phyloP scores from a whole-genome alignment of 1,140 invertebrate species.

The Aphis craccivora region DNA sequence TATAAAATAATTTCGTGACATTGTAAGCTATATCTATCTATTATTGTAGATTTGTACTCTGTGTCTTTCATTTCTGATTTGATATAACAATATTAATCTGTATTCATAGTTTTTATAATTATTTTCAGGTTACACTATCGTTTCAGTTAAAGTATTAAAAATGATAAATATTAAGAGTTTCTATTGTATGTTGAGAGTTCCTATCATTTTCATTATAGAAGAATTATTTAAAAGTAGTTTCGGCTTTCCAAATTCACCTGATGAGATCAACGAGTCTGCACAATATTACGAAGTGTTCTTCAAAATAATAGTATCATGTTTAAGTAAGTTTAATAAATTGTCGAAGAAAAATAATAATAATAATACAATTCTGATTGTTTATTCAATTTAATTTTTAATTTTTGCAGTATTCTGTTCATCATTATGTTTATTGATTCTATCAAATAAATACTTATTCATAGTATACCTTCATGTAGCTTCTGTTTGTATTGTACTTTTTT shows the following conservation, averaged over 20 bases:
- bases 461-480: constrained; percentile 87
- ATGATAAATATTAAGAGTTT: neutral
- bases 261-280: constrained; percentile 59
- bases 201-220: constrained; percentile 59
- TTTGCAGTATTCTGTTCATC: constrained; percentile 80
- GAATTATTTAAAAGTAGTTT: constrained; percentile 59
- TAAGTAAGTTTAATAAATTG: constrained; percentile 66
- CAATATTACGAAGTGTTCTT: constrained; percentile 65
- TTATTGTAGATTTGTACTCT: neutral
- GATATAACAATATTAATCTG: neutral
- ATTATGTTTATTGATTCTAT: constrained; percentile 82
- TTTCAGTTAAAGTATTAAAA: neutral
- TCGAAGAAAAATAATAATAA: neutral
- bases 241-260: neutral
- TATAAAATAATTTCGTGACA: neutral
- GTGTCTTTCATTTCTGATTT: neutral
- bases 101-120: neutral
- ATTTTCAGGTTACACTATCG: constrained; percentile 2
- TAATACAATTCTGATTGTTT: neutral
- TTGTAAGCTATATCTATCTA: neutral
- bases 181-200: constrained; percentile 55
- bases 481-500: constrained; percentile 80
- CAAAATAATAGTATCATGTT: constrained; percentile 69
- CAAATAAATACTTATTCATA: constrained; percentile 78
- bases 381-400: constrained; percentile 41